Evolutionary conservation across 2,797 vertebrate species (phyloP).

Genomic region (Ptychobarbus kaznakovi): DNA sequence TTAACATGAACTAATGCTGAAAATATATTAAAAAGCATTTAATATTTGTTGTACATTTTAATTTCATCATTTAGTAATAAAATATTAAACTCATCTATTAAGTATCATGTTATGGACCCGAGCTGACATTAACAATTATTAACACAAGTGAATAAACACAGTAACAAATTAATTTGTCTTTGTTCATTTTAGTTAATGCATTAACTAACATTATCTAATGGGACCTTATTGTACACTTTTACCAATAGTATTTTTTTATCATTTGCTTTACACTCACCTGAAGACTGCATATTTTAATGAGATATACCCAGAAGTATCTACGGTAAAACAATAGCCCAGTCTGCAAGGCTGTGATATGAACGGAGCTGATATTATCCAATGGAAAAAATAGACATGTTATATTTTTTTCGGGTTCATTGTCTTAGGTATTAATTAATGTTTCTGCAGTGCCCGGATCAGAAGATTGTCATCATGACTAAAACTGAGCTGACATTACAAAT

Average conservation of each 20-base stretch:
- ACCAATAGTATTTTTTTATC: background rate
- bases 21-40: too few species aligned
- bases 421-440: conserved; percentile 24
- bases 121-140: too few species aligned
- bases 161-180: background rate
- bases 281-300: background rate
- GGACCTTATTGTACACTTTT: background rate
- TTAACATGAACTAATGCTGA: background rate
- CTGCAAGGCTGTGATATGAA: background rate
- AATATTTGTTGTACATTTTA: too few species aligned
- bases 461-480: conserved; percentile 58
- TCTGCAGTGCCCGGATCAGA: conserved; percentile 50
- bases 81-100: too few species aligned
- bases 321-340: background rate
- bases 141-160: background rate
- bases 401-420: conserved; percentile 28
- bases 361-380: background rate
- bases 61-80: too few species aligned
- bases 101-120: too few species aligned
- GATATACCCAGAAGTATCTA: background rate
- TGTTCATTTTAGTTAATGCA: background rate
- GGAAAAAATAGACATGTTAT: conserved; percentile 13
- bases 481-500: conserved; percentile 61
- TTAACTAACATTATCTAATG: background rate
- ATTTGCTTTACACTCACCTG: background rate